These are phyloP conservation scores for Campoletis raptor DNA, from an alignment of 2,888 invertebrate genomes.

Conservation along the genomic window DNA sequence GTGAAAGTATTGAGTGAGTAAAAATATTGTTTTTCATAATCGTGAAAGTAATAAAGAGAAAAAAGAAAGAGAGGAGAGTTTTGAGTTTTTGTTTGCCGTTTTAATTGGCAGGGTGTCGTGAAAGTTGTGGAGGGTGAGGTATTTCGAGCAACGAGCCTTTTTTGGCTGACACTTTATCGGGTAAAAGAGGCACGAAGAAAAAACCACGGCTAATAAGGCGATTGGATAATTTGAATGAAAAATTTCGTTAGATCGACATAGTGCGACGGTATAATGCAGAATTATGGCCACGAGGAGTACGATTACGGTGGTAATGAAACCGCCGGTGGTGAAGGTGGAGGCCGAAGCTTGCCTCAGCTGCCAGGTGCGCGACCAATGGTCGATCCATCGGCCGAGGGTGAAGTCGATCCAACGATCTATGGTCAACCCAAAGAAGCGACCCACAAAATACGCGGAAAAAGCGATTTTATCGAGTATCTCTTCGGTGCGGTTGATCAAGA, in stretches of 20 bases:
- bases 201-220: background rate
- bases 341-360: slow-evolving; percentile 75
- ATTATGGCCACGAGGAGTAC: slow-evolving; percentile 80
- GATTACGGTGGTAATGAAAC: slow-evolving; percentile 72
- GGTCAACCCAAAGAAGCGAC: slow-evolving; percentile 95
- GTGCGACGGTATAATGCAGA: slow-evolving; percentile 76
- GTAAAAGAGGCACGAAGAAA: background rate
- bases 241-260: slow-evolving; percentile 9
- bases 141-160: slow-evolving; percentile 44
- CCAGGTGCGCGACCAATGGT: slow-evolving; percentile 89
- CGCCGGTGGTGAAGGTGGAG: slow-evolving; percentile 61
- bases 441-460: slow-evolving; percentile 94
- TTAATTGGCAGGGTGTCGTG: background rate
- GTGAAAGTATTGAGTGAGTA: background rate
- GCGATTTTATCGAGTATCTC: slow-evolving; percentile 93
- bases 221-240: background rate
- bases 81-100: background rate
- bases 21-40: background rate
- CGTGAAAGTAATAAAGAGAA: background rate
- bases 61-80: background rate
- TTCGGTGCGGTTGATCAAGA: slow-evolving; percentile 95
- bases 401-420: slow-evolving; percentile 94
- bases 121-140: background rate
- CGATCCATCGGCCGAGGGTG: slow-evolving; percentile 93
- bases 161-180: background rate